Conservation (phyloP, 2,888 invertebrate genomes). For the Eumerus sabulonum region DNA sequence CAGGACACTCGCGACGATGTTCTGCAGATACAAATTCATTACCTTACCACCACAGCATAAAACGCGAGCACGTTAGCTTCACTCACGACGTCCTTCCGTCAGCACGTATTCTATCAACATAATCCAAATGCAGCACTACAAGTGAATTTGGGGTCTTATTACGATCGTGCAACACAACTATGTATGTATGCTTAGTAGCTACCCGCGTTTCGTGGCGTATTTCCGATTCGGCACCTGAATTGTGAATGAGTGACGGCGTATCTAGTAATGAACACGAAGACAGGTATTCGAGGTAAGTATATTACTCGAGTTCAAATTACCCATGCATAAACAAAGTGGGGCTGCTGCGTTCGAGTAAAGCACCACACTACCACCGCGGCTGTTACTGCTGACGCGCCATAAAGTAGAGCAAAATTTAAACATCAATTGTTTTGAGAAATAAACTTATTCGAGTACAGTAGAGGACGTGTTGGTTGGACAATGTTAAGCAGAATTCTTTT, state of each 20-base stretch:
- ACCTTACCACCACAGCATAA: constrained; percentile 22
- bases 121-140: constrained; percentile 51
- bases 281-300: constrained; percentile 58
- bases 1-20: constrained; percentile 13
- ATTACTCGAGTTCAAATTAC: constrained; percentile 65
- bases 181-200: no score
- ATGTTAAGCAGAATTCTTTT: no score
- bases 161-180: constrained; percentile 1
- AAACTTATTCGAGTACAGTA: constrained; percentile 38
- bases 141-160: constrained; percentile 38
- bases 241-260: constrained; percentile 57
- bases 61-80: constrained; percentile 1
- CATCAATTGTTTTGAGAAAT: constrained; percentile 21
- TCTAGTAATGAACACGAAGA: constrained; percentile 50
- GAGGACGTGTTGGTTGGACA: neutral
- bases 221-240: constrained; percentile 52
- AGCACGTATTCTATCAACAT: constrained; percentile 4
- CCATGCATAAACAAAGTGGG: constrained; percentile 62
- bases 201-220: constrained; percentile 34
- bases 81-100: constrained; percentile 14
- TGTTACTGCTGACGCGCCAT: constrained; percentile 31
- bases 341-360: constrained; percentile 37
- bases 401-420: constrained; percentile 44
- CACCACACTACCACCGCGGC: no score
- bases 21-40: constrained; percentile 24